A percentile compares a stretch with the other conserved stretches of the same genome.
These are phyloP conservation scores for Pygoscelis adeliae DNA, from an alignment of 2,113 vertebrate genomes.

Conservation along the genomic window DNA sequence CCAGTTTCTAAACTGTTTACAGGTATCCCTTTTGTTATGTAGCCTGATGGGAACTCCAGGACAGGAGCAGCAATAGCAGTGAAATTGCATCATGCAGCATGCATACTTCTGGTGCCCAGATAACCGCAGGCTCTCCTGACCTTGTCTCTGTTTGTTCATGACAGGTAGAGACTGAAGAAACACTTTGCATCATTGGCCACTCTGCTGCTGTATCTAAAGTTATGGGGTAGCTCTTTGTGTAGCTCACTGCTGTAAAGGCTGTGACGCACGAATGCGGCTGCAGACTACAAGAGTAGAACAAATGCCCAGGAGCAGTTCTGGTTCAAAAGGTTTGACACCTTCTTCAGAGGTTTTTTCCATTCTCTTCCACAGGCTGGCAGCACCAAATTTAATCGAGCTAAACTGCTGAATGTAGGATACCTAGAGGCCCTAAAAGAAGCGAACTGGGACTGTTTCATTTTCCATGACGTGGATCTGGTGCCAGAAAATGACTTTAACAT, in stretches of 20 bases:
- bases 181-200: rapidly evolving
- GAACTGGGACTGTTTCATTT: conserved; percentile 94
- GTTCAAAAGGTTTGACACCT: neutral
- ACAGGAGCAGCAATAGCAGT: neutral
- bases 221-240: neutral
- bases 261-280: rapidly evolving
- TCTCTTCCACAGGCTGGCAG: conserved; percentile 81
- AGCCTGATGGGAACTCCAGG: neutral
- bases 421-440: conserved; percentile 91
- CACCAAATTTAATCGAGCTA: conserved; percentile 92
- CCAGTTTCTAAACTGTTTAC: neutral
- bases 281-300: rapidly evolving
- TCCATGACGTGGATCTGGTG: conserved; percentile 95
- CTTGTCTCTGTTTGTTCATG: neutral
- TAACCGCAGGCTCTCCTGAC: neutral
- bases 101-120: neutral
- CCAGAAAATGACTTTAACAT: conserved; percentile 94
- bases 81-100: neutral
- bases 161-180: neutral
- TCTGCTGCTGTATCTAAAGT: neutral
- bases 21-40: neutral
- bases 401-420: conserved; percentile 93
- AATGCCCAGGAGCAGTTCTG: neutral
- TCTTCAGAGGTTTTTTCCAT: neutral
- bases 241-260: neutral